Evolutionary conservation across 2,797 vertebrate species (phyloP), one percentile per base, ranked within the genome.

Genomic region (Sorex maritimensis): DNA sequence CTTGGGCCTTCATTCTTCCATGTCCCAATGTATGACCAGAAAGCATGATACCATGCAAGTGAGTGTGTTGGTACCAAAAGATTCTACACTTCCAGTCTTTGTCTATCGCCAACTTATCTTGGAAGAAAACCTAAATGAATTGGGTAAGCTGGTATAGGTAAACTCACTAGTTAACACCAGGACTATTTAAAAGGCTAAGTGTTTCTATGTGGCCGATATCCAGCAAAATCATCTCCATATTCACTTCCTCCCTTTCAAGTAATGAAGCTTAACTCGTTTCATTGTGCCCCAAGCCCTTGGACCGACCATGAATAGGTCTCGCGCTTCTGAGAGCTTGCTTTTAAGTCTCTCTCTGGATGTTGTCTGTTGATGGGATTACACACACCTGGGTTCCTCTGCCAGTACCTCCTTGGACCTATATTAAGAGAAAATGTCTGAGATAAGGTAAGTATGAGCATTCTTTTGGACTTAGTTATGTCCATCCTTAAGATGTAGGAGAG

Each of bases 401-500:
- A 34, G 34, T 34, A 34, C 34, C 34, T 34, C 28, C 88, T 38
- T 63, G 49, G 11, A 41, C 14, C 4, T 34, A 52, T 6, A 49
- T 83, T 17, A 75, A 86, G 15, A 80, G 13, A n/a, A 15, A 72
- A 15, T 49, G 7, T 1, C 23, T 6, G 17, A 68, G 17, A 55
- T 17, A 28, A 88, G 10, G 1, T 67, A 74, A 63, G 2, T 0
- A 23, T 2, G 65, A 11, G 2, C 49, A 61, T 41, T 14, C 2
- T 81, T 81, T 83, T 81, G 38, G 26, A 26, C 44, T 67, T 46
- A 44, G 38, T 0, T 1, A 15, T 85, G 93, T 90, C 86, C 21
- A 58, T 15, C 67, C 12, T 61, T 58, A 81, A 95, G 55, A 49
- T n/a, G 73, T 7, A 49, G 15, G 58, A 72, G 75, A 68, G 88